These are phyloP conservation scores for zebrafish (Danio rerio) DNA, from an alignment of 2,113 vertebrate species.

Conservation along the genomic window DNA sequence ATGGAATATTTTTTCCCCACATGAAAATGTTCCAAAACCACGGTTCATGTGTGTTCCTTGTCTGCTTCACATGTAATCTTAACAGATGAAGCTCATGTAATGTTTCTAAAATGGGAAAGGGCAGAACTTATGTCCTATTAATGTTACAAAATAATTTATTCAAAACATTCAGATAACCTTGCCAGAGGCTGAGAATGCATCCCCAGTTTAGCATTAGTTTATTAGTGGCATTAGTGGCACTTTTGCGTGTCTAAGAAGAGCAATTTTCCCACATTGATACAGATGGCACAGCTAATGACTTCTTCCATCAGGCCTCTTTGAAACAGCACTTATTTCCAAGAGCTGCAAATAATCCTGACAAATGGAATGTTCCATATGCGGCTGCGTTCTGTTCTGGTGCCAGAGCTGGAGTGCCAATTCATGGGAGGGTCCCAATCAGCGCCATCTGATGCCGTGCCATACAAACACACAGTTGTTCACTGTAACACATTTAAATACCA, in stretches of 20 bases:
- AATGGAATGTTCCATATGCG: constrained; percentile 52
- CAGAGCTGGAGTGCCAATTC: constrained; percentile 3
- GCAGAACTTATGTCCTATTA: no score
- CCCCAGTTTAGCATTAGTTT: no score
- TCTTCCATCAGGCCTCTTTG: constrained; percentile 15
- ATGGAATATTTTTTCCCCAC: no score
- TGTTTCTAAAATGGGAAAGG: no score
- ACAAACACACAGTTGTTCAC: constrained; percentile 24
- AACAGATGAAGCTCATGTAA: no score
- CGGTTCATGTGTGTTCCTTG: no score
- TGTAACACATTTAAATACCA: background rate
- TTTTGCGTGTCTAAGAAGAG: background rate
- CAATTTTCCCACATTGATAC: constrained; percentile 27
- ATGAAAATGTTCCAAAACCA: no score
- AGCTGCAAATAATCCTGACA: constrained; percentile 36
- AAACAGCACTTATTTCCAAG: constrained; percentile 36
- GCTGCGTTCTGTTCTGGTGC: constrained; percentile 32
- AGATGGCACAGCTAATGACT: constrained; percentile 24
- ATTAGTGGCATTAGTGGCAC: no score
- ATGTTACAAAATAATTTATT: no score
- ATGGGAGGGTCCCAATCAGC: constrained; percentile 2
- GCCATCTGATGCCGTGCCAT: constrained; percentile 13
- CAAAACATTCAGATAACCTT: no score
- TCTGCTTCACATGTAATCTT: no score
- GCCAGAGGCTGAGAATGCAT: no score